Evolutionary conservation across 1,140 invertebrate genomes (phyloP), one percentile per base, ranked within the genome.

Genomic region (Drosophila ohnishii): DNA sequence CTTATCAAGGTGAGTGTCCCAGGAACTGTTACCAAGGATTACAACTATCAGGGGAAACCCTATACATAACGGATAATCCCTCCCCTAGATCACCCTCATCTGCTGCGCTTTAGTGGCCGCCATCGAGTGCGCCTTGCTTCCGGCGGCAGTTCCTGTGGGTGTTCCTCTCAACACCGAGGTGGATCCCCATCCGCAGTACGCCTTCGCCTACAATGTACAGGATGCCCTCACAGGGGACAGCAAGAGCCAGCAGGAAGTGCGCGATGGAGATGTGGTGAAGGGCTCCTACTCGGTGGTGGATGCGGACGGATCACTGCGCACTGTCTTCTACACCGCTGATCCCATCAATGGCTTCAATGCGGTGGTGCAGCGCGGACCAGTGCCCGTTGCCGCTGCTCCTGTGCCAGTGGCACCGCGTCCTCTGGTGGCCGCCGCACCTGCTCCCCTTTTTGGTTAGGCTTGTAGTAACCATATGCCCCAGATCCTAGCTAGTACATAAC

Each of bases 261-360:
- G 94, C 19, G 92, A 94, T 69, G 94, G 94, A n/a, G 94, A 94
- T 73, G 78, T 94, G 9, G 94, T 94, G 14, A 93, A 93, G 72
- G 94, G 94, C 25, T 92, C 92, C 51, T 94, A 94, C 80, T 93
- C 93, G 0, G 82, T 94, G 14, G 92, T 94, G 14, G 94, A 94
- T 39, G 92, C 94, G 32, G 94, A 94, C 61, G 94, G 94, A 25
- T 94, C 93, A 8, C 90, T 92, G 40, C 92, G 93, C 35, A 90
- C 92, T 7, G 93, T 94, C 6, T 93, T 93, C 74, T 94, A 94
- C 80, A 92, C 93, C 16, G 93, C 94, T 19, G 93, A 94, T 80
- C 90, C 94, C 14, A 90, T 94, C 30, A 94, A 94, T 59, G 94
- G 94, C 25, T 95, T 94, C 91, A 94, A 94, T 82, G 94, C 94